These are phyloP conservation scores for Anticlea derivata DNA, from an alignment of 2,888 invertebrate genomes.

Conservation along the genomic window DNA sequence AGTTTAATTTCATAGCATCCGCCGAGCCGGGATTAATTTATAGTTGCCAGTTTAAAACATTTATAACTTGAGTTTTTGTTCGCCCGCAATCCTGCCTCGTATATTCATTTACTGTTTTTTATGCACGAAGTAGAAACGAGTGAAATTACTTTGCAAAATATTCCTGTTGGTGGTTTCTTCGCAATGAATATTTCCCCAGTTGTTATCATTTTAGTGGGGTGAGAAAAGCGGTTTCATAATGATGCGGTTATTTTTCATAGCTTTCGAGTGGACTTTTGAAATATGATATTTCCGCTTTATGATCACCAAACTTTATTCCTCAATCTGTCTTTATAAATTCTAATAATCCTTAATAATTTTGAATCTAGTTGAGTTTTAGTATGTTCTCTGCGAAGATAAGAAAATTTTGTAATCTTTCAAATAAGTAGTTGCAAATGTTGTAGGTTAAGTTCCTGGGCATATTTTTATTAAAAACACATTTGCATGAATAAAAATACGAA, in stretches of 20 bases:
- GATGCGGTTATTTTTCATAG: constrained; percentile 12
- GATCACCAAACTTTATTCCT: no score
- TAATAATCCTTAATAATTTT: no score
- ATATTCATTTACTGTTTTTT: constrained; percentile 38
- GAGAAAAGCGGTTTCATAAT: constrained; percentile 17
- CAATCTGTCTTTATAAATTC: no score
- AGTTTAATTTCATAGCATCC: constrained; percentile 27
- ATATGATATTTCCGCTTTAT: background rate
- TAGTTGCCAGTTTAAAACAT: constrained; percentile 44
- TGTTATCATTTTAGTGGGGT: constrained; percentile 26
- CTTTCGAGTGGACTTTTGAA: background rate
- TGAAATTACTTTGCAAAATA: constrained; percentile 24
- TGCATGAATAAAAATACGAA: no score
- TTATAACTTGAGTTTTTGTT: constrained; percentile 44
- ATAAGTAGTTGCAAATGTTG: no score
- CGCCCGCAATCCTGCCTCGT: constrained; percentile 27
- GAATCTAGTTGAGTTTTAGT: no score
- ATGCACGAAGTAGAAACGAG: constrained; percentile 23
- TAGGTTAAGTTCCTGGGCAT: no score
- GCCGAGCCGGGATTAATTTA: constrained; percentile 45
- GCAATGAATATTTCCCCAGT: constrained; percentile 12
- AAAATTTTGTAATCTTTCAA: no score
- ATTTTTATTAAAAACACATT: no score
- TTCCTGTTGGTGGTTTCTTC: constrained; percentile 11
- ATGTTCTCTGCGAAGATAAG: no score